Percentiles rank a stretch among this genome's conserved stretches.
These are phyloP conservation scores for Pachypanchax playfairii DNA, from an alignment of 2,113 vertebrate genomes.

Conservation along the genomic window DNA sequence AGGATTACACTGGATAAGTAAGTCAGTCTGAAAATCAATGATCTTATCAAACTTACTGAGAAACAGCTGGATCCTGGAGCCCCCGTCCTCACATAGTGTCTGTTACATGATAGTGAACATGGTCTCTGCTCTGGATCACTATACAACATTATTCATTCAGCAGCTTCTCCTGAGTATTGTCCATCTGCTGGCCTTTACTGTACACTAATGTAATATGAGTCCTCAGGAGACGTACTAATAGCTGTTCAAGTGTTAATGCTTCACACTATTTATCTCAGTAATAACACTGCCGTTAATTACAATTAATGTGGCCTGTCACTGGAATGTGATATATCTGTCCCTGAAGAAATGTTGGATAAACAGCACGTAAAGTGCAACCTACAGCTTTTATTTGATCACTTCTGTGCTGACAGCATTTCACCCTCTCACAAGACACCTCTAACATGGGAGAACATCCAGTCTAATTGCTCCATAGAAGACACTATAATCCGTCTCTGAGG, in stretches of 20 bases:
- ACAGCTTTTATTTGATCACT: constrained; percentile 68
- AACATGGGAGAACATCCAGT: constrained; percentile 70
- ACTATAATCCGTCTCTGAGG: constrained; percentile 67
- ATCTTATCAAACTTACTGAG: constrained; percentile 26
- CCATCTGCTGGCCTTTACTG: constrained; percentile 68
- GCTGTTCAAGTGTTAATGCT: constrained; percentile 53
- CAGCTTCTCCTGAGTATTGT: constrained; percentile 62
- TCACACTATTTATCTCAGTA: constrained; percentile 68
- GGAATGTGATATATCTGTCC: constrained; percentile 63
- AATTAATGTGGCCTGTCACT: constrained; percentile 54
- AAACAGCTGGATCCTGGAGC: constrained; percentile 10
- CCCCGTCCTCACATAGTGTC: constrained; percentile 23
- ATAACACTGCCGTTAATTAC: constrained; percentile 66
- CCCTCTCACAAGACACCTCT: constrained; percentile 58
- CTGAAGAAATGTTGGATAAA: constrained; percentile 48
- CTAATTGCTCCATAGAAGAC: constrained; percentile 75
- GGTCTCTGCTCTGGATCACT: constrained; percentile 54
- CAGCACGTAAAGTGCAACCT: constrained; percentile 55
- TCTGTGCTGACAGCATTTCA: constrained; percentile 37
- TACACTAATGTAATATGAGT: constrained; percentile 60
- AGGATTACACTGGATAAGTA: too few relatives aligned
- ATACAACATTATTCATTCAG: constrained; percentile 72
- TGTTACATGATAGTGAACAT: constrained; percentile 38
- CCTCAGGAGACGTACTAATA: constrained; percentile 64
- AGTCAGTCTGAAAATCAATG: constrained; percentile 14